Evolutionary conservation across 23 tunicate genomes (phyloP).

Genomic region (Ciona savignyi): DNA sequence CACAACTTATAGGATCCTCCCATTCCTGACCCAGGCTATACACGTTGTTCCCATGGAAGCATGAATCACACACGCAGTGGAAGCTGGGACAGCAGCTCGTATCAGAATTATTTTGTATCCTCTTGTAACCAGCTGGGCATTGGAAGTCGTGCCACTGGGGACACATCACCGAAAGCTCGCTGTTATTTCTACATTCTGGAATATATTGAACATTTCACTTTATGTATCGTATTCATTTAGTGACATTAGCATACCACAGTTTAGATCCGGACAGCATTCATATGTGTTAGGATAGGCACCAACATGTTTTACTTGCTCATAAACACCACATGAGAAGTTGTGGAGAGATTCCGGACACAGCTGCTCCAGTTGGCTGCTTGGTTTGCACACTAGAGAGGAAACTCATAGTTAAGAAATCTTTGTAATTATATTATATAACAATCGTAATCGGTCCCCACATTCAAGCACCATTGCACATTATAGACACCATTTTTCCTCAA

Average conservation of each 20-base stretch:
- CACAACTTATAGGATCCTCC: slow-evolving; percentile 3
- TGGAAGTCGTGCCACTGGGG: not conserved
- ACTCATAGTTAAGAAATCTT: too few species aligned
- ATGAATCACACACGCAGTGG: slow-evolving; percentile 24
- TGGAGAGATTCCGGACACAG: slow-evolving; percentile 1
- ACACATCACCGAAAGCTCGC: not conserved
- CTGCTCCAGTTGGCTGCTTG: not conserved
- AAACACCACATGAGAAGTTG: not conserved
- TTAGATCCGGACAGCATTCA: slow-evolving; percentile 15
- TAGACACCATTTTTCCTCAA: not conserved
- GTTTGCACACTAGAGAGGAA: slow-evolving; percentile 1
- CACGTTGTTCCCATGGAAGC: slow-evolving; percentile 2
- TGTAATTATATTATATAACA: too few species aligned
- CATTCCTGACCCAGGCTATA: slow-evolving; percentile 24
- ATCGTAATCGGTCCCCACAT: too few species aligned
- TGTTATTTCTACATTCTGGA: not conserved
- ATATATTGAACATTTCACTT: not conserved
- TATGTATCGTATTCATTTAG: too few species aligned
- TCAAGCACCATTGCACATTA: too few species aligned
- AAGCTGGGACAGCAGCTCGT: slow-evolving; percentile 16
- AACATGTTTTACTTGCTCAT: not conserved
- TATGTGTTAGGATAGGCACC: slow-evolving; percentile 10
- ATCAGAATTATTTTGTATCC: too few species aligned
- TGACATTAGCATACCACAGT: slow-evolving; percentile 22
- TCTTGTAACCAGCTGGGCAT: not conserved